Evolutionary conservation across 2,797 vertebrate genomes (phyloP).

Genomic region (Schizothorax lantsangensis): DNA sequence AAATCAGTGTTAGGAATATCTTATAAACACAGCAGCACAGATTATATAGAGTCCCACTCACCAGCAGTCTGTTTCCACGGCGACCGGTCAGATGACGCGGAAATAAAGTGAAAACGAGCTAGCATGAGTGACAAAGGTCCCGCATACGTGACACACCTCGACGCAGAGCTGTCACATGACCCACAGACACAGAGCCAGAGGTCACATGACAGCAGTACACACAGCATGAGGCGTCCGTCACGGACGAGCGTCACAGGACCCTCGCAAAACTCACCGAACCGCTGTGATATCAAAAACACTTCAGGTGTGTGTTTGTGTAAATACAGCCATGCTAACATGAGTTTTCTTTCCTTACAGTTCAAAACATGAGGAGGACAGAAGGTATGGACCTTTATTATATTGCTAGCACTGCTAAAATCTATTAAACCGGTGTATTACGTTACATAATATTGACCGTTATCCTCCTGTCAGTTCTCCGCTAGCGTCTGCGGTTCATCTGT

Average conservation of each 20-base stretch:
- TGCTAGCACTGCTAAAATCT: background rate
- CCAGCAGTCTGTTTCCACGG: background rate
- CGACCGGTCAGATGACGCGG: background rate
- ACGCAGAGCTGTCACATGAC: slow-evolving; percentile 68
- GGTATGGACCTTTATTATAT: slow-evolving; percentile 74
- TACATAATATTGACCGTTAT: background rate
- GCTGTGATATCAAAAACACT: background rate
- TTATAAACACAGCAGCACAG: background rate
- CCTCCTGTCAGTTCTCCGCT: slow-evolving; percentile 81
- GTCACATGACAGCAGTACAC: slow-evolving; percentile 14
- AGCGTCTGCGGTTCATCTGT: slow-evolving; percentile 87
- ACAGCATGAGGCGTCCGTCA: slow-evolving; percentile 1
- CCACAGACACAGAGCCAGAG: background rate
- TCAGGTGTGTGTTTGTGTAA: slow-evolving; percentile 2
- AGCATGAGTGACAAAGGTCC: slow-evolving; percentile 47
- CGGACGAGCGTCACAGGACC: background rate
- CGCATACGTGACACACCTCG: slow-evolving; percentile 20
- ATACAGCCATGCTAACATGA: background rate
- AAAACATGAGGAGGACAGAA: slow-evolving; percentile 92
- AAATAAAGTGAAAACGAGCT: background rate
- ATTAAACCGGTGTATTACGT: background rate
- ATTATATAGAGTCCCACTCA: too few relatives aligned
- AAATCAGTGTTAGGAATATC: background rate
- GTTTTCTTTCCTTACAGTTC: slow-evolving; percentile 77
- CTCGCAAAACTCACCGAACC: background rate